A percentile compares a stretch with the other conserved stretches of the same genome.
These are phyloP conservation scores for Coracias cyanogaster DNA, from an alignment of 2,797 vertebrate genomes.

Conservation along the genomic window DNA sequence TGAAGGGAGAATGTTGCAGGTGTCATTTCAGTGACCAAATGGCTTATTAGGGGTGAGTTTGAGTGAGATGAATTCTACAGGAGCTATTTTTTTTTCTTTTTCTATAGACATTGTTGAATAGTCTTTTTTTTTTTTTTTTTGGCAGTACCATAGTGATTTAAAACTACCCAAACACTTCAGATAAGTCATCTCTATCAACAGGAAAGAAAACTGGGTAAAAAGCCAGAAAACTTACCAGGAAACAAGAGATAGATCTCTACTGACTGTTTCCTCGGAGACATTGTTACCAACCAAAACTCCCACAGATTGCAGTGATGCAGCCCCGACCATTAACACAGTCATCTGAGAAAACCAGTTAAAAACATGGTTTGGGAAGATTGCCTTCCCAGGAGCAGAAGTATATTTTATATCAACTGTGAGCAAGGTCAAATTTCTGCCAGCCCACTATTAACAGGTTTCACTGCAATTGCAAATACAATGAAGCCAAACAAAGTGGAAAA, in stretches of 20 bases:
- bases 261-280: background rate
- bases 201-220: background rate
- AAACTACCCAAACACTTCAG: background rate
- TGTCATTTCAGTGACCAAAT: background rate
- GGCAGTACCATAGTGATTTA: background rate
- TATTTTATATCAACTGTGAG: background rate
- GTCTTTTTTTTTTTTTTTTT: background rate
- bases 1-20: background rate
- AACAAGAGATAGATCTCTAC: background rate
- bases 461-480: background rate
- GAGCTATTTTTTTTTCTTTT: background rate
- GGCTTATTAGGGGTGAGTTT: background rate
- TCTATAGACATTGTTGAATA: background rate
- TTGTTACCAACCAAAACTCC: constrained; percentile 11
- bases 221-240: background rate
- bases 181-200: background rate
- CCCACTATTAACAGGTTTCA: background rate
- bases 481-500: background rate
- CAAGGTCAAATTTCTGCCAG: background rate
- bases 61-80: background rate
- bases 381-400: background rate
- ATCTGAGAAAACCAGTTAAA: background rate
- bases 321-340: background rate
- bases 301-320: background rate
- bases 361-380: background rate